Evolutionary conservation across 2,797 vertebrate species (phyloP), one percentile per base, ranked within the genome.

Genomic region (Danio kyathit): DNA sequence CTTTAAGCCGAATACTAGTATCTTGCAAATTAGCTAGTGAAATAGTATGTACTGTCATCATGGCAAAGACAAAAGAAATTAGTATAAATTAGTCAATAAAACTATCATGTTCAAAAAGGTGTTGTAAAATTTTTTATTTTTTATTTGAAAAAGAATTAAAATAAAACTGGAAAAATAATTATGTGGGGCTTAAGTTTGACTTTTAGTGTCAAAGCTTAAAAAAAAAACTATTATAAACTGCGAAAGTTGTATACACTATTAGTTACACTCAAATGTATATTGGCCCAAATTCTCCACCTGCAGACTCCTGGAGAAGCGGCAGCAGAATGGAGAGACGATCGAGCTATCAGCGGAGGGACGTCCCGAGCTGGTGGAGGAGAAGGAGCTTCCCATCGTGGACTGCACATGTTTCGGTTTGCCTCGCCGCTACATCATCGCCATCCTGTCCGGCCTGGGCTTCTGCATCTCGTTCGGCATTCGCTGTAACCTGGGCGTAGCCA

Each of bases 391-490:
- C 0, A 80, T 98, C 11, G 88, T 97, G 82, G 97, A 98, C 89
- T 98, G 97, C 84, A 97, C 96, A 1, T 98, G 96, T 88, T 98
- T 94, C 0, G 97, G 97, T n/a, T 76, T 98, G 63, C 97, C 97
- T 0, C 94, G 96, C 29, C 95, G 97, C 16, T 98, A 98, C 88
- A 96, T 97, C 83, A 98, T 98, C 66, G 97, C 97, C 87, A 94
- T 98, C 82, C 95, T 98, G 86, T 97, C 95, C 2, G 97, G 95
- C 8, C 89, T 97, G 70, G 97, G 97, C 2, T 98, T 98, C 91
- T 98, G 97, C 89, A 98, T 98, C 92, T 97, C 96, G 49, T 98
- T 98, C n/a, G 97, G 97, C 51, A 98, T 98, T 91, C 93, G 97
- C 80, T 98, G 97, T 89, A 98, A 98, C 91, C 91, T 97, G 87